Evolutionary conservation across 2,797 vertebrate genomes (phyloP).

Genomic region (Neomorphus geoffroyi): DNA sequence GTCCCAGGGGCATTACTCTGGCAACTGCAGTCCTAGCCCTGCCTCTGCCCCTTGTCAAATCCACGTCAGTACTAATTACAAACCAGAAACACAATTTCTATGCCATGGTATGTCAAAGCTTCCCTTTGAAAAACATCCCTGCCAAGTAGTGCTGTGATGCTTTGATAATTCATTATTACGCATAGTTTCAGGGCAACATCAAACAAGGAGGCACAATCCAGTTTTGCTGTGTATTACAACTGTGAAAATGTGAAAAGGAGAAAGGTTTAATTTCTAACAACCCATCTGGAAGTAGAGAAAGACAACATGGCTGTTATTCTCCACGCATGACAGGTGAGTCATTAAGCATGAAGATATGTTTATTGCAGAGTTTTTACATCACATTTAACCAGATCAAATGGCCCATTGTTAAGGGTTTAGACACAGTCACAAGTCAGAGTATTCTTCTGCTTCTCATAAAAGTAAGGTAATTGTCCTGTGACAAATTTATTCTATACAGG

Average conservation of each 20-base stretch:
- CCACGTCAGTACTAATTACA: background rate
- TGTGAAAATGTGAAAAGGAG: background rate
- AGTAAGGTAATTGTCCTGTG: background rate
- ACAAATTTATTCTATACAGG: background rate
- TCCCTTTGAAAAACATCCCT: background rate
- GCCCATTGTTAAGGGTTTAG: background rate
- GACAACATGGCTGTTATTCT: background rate
- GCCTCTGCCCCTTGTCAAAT: background rate
- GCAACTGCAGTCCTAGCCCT: background rate
- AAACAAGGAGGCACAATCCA: accelerated
- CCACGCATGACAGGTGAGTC: background rate
- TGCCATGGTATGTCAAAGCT: background rate
- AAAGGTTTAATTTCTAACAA: background rate
- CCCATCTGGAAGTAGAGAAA: background rate
- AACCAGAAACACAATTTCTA: background rate
- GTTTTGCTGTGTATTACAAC: background rate
- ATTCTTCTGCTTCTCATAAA: background rate
- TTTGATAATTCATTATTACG: background rate
- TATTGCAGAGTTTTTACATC: background rate
- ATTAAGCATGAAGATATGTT: background rate
- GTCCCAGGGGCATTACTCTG: background rate
- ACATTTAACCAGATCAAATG: background rate
- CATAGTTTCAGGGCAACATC: background rate
- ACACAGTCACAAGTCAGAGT: background rate
- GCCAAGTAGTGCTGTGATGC: background rate